phyloP scores from a whole-genome alignment of 53 echinoderm and acorn worm genomes.

The Hippasteria phrygiana region DNA sequence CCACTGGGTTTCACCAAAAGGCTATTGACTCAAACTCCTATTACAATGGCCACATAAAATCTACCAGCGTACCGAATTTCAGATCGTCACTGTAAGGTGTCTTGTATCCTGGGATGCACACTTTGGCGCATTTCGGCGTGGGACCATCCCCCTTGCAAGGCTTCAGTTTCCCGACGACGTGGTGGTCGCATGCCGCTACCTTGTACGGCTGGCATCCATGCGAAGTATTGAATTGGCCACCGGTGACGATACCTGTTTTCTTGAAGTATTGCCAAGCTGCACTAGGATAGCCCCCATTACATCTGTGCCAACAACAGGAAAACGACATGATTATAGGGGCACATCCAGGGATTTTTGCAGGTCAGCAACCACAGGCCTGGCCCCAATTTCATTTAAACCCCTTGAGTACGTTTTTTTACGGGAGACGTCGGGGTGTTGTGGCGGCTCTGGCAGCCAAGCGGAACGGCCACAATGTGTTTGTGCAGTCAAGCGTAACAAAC shows the following conservation, averaged over 20 bases:
- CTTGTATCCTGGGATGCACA: slow-evolving; percentile 71
- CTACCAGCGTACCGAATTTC: slow-evolving; percentile 71
- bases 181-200: slow-evolving; percentile 88
- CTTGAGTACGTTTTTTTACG: no score
- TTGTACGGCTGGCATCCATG: slow-evolving; percentile 91
- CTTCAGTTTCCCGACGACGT: slow-evolving; percentile 81
- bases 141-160: slow-evolving; percentile 78
- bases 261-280: slow-evolving; percentile 85
- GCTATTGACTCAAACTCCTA: no score
- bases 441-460: no score
- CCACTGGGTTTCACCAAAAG: no score
- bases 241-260: slow-evolving; percentile 81
- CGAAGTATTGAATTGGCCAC: slow-evolving; percentile 81
- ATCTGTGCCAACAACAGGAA: slow-evolving; percentile 63
- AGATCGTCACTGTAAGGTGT: slow-evolving; percentile 72
- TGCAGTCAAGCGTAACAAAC: no score
- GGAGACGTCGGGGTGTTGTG: no score
- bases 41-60: no score
- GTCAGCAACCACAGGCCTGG: no score
- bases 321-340: no score
- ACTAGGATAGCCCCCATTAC: slow-evolving; percentile 85
- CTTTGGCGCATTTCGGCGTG: slow-evolving; percentile 69
- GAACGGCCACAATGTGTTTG: no score
- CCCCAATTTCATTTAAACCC: no score
- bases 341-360: no score